Evolutionary conservation across 2,888 invertebrate species (phyloP), one percentile per base, ranked within the genome.

Genomic region (Hipparchia sbordonii): DNA sequence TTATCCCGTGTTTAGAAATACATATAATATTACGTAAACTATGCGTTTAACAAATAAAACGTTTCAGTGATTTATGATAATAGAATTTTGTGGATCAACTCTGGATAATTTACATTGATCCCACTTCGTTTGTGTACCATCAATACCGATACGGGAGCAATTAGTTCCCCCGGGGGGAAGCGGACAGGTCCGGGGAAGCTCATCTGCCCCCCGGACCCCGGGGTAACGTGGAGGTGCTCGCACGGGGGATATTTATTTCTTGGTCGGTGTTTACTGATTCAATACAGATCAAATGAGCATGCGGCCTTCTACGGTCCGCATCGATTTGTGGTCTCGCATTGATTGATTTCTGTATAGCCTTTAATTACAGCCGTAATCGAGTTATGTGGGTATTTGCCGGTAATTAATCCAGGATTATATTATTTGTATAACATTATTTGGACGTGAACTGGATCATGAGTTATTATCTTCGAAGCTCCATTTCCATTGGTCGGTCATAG

Each of bases 71-170:
- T 86, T 78, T 81, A 87, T 77, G 78, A 67, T 90, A 87, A 89
- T 89, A 82, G 83, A 79, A 79, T 86, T 82, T 73, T 86, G 86
- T 82, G 87, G 87, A 86, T 84, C 81, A 81, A 80, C 62, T 71
- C 51, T 69, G 71, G 87, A 89, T 89, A 91, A 91, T 91, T 90
- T 90, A 90, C 87, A 89, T 86, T 89, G 89, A 91, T 90, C 88
- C 88, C 82, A 79, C 79, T 81, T 82, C 81, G 84, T 86, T 87
- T 85, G 87, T 85, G 85, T 79, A 86, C 89, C 90, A 93, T 93
- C 90, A 92, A 92, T 93, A 92, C 84, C 79, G 87, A 81, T 86
- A 88, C 90, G 89, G 87, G 85, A 84, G 91, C 92, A 90, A 93
- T 93, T 93, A 93, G 91, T 93, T 90, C 85, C 83, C 84, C 74